Evolutionary conservation across 30 jellyfish, hydroid and myxozoan species (phyloP).

Genomic region (Cassiopea andromeda): DNA sequence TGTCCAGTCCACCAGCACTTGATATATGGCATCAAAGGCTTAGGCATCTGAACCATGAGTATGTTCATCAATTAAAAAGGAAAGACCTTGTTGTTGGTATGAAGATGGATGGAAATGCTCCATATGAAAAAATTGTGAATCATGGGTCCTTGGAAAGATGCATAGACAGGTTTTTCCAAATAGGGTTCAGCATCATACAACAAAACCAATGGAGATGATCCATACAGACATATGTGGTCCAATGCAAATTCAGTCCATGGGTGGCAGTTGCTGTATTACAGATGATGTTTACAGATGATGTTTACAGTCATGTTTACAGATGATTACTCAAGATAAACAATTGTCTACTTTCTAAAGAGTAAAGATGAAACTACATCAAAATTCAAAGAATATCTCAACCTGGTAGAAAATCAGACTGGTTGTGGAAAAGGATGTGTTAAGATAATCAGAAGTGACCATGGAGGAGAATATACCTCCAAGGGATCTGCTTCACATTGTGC

Average conservation of each 20-base stretch:
- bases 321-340: constrained; percentile 60
- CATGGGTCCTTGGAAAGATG: constrained; percentile 62
- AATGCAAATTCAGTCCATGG: constrained; percentile 56
- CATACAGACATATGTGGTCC: constrained; percentile 81
- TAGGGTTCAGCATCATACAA: constrained; percentile 20
- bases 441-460: too few relatives aligned
- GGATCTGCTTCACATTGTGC: too few relatives aligned
- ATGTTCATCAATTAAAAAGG: constrained; percentile 41
- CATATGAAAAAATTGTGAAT: constrained; percentile 62
- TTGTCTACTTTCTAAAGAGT: constrained; percentile 53
- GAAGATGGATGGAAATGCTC: constrained; percentile 29
- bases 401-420: constrained; percentile 58
- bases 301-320: constrained; percentile 37
- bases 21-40: constrained; percentile 51
- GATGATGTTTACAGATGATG: too few relatives aligned
- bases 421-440: neutral
- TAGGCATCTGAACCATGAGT: constrained; percentile 58
- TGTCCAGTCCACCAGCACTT: constrained; percentile 13
- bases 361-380: constrained; percentile 45
- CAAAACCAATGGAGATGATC: constrained; percentile 59
- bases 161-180: constrained; percentile 46
- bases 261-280: constrained; percentile 51
- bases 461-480: too few relatives aligned
- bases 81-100: constrained; percentile 54
- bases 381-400: constrained; percentile 44